Conservation (phyloP, 2,888 invertebrate species). For the Metallyticus violacea region DNA sequence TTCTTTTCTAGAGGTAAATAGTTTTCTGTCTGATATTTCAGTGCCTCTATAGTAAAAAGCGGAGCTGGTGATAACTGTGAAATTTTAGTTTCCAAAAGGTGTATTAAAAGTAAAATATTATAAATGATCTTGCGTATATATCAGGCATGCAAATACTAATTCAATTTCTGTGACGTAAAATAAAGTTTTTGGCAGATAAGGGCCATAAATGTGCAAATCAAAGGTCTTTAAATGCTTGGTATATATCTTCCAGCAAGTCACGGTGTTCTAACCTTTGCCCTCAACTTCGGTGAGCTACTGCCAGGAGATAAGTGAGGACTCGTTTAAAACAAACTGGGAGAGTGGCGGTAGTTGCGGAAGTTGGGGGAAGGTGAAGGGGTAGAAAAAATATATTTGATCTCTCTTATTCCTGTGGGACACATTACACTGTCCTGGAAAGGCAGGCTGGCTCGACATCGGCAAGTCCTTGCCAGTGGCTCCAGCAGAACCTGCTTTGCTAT, state of each 20-base stretch:
- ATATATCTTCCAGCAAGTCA: not conserved
- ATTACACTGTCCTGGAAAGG: not conserved
- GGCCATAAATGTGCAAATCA: not conserved
- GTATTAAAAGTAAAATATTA: not conserved
- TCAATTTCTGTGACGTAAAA: not conserved
- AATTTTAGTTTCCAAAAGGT: not conserved
- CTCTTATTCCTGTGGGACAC: constrained; percentile 9
- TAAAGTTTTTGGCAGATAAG: not conserved
- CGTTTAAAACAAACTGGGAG: not conserved
- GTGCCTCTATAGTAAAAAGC: not conserved
- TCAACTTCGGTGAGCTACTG: not conserved
- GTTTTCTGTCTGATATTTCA: too few species aligned
- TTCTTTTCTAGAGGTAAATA: too few species aligned
- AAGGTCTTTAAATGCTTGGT: not conserved
- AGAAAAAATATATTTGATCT: constrained; percentile 22
- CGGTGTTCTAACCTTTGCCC: not conserved
- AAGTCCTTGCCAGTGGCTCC: not conserved
- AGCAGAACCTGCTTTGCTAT: not conserved
- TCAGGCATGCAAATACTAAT: not conserved
- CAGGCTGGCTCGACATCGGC: not conserved
- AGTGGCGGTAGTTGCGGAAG: not conserved
- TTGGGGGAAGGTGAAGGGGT: not conserved
- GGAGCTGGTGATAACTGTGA: not conserved
- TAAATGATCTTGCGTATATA: not conserved
- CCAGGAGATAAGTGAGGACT: not conserved